Conservation (phyloP, 2,113 vertebrate species). For the Nothobranchius furzeri region DNA sequence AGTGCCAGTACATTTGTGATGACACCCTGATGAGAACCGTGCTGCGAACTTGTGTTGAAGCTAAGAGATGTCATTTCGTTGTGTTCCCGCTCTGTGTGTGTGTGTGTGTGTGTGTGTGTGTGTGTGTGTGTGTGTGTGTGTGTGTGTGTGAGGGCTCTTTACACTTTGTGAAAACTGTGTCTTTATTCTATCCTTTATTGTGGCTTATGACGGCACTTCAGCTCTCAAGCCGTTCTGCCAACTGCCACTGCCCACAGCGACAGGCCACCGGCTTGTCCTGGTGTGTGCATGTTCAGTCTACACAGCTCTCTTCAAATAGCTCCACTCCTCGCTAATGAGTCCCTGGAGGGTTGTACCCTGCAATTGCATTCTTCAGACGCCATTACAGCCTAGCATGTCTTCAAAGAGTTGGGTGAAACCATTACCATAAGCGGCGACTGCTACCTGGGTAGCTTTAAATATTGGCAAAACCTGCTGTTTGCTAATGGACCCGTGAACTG, state of each 20-base stretch:
- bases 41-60: conserved; percentile 47
- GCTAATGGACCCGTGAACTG: conserved; percentile 47
- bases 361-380: conserved; percentile 63
- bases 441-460: conserved; percentile 59
- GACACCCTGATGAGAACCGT: conserved; percentile 44
- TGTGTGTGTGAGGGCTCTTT: conserved; percentile 25
- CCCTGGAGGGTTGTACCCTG: conserved; percentile 62
- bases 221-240: conserved; percentile 33
- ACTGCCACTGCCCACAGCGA: conserved; percentile 29
- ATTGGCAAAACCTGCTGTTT: conserved; percentile 53
- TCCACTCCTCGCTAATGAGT: conserved; percentile 70
- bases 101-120: conserved; percentile 3
- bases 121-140: background rate
- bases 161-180: conserved; percentile 44
- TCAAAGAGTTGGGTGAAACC: conserved; percentile 65
- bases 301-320: conserved; percentile 60
- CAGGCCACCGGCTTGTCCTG: conserved; percentile 42
- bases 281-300: conserved; percentile 23
- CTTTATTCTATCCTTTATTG: conserved; percentile 32
- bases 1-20: conserved; percentile 35
- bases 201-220: conserved; percentile 40
- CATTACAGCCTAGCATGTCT: conserved; percentile 60
- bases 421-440: conserved; percentile 61
- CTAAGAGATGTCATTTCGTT: conserved; percentile 33
- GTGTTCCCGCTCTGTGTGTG: conserved; percentile 15